A percentile compares a stretch with the other conserved stretches of the same genome.
Conservation (phyloP, 53 echinoderm and acorn worm species). For the Paracentrotus lividus region DNA sequence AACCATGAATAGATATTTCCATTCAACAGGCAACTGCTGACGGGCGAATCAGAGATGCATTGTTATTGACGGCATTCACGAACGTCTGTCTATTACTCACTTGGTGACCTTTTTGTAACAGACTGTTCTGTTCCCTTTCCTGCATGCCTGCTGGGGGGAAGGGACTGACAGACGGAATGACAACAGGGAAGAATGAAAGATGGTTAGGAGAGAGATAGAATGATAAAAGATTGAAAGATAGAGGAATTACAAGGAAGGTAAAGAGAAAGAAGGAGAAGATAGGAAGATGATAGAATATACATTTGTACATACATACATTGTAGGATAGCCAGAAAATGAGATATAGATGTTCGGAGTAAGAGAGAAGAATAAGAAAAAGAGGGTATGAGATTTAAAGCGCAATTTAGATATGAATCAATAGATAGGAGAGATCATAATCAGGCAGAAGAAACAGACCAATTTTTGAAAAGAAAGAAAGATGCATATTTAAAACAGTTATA, state of each 20-base stretch:
- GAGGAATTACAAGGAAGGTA: not conserved
- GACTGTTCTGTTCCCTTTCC: slow-evolving; percentile 51
- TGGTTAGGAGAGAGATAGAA: not conserved
- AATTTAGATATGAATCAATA: not conserved
- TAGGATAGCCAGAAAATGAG: no score
- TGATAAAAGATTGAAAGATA: not conserved
- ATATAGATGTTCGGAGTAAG: not conserved
- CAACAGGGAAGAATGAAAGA: not conserved
- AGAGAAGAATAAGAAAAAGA: not conserved
- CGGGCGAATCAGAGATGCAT: slow-evolving; percentile 12
- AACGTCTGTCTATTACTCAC: slow-evolving; percentile 46
- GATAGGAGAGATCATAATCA: not conserved
- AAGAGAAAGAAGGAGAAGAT: not conserved
- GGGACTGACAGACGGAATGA: slow-evolving; percentile 20
- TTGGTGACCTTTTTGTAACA: slow-evolving; percentile 34
- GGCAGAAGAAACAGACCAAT: not conserved
- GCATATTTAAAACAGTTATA: not conserved
- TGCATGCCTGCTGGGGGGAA: slow-evolving; percentile 12
- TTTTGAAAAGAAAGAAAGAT: not conserved
- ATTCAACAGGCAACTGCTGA: slow-evolving; percentile 4
- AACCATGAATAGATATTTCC: not conserved
- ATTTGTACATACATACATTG: no score
- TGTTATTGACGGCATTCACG: not conserved
- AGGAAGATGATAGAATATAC: no score
- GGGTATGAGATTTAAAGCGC: not conserved